These are phyloP conservation scores for Scatophagus argus DNA, from an alignment of 2,113 vertebrate species.

Conservation along the genomic window DNA sequence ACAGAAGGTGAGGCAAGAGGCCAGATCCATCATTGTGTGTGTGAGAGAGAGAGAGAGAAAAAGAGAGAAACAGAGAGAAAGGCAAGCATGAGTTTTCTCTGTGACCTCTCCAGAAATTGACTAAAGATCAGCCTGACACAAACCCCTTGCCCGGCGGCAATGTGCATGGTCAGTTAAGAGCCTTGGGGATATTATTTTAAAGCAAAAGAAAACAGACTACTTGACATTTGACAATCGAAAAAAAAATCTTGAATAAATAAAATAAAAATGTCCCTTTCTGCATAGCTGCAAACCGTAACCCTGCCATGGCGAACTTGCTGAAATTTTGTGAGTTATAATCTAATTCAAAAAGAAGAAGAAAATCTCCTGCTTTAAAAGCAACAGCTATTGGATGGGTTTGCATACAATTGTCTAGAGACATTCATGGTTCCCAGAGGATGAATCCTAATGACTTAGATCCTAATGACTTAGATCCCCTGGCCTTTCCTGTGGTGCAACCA, in stretches of 20 bases:
- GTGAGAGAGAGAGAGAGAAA: neutral
- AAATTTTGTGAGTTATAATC: neutral
- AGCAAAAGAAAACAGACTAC: conserved; percentile 14
- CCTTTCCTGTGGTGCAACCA: neutral
- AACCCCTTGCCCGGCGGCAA: conserved; percentile 16
- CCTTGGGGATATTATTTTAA: neutral
- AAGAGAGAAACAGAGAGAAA: conserved; percentile 14
- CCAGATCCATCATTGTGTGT: conserved; percentile 28
- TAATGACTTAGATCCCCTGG: neutral
- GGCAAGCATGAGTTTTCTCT: conserved; percentile 20
- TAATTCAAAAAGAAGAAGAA: neutral
- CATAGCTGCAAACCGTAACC: neutral
- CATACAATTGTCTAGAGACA: too few relatives aligned
- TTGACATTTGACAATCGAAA: conserved; percentile 23
- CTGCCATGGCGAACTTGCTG: neutral
- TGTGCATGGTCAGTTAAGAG: conserved; percentile 22
- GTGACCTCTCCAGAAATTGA: conserved; percentile 32
- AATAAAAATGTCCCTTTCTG: conserved; percentile 4
- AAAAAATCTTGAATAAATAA: neutral
- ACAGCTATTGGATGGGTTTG: neutral
- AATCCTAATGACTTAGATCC: neutral
- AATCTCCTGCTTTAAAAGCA: neutral
- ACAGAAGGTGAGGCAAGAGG: conserved; percentile 55
- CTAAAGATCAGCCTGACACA: conserved; percentile 55
- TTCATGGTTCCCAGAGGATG: neutral